Evolutionary conservation across 2,888 invertebrate species (phyloP), one percentile per base, ranked within the genome.

Genomic region (Trachelus stipa): DNA sequence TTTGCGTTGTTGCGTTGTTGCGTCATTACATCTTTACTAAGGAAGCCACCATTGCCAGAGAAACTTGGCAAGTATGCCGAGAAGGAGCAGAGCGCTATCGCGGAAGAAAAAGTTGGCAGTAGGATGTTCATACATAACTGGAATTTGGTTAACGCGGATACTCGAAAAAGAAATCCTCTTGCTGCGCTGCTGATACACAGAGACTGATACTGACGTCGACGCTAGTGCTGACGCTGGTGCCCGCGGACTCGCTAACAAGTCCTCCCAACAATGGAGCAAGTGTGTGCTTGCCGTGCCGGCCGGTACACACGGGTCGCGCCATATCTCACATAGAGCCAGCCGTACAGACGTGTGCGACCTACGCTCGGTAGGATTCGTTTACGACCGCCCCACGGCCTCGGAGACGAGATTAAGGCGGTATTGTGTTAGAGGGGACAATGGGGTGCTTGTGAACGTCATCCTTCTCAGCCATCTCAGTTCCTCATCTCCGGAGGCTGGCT

Each of bases 381-480:
- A 73, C 68, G 76, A 76, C 40, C 56, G 56, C 73, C 34, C 71
- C 23, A 37, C 40, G 31, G 76, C 34, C 34, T 34, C 15, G 68
- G 76, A 73, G 40, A 76, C 73, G 37, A 76, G 76, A 76, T 76
- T 76, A 76, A 76, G 76, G 76, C 73, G 34, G 76, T 73, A 76
- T 76, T 76, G 76, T 76, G 76, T 76, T 73, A 73, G 76, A 56
- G 73, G 68, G 76, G 76, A 76, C 76, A 76, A 76, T 76, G 76
- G 56, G 76, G 56, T 31, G 73, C 33, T 76, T 76, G 73, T 76
- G 76, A 40, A 33, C n/a, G 15, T 34, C 31, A 68, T 34, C 31
- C 73, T 73, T 37, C 34, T 31, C 34, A 15, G 31, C 31, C 71
- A 34, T 15, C 31, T 33, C 71, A 12, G 31, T 75, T 33, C 31